Conservation (phyloP, 2,797 vertebrate species). For the Anguilla megastoma region DNA sequence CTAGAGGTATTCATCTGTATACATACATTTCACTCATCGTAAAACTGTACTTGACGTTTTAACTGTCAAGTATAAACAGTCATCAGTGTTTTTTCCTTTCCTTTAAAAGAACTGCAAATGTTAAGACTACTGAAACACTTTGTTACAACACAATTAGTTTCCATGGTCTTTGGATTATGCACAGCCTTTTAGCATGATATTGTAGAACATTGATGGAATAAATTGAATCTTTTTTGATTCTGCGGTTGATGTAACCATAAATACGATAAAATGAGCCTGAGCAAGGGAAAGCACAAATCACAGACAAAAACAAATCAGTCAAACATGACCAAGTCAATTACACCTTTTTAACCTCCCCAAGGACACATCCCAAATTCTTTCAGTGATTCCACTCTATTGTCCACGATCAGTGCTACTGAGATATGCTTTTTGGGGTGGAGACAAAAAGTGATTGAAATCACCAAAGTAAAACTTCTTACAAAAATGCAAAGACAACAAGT, state of each 20-base stretch:
- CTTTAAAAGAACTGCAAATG: background rate
- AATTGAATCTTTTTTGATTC: background rate
- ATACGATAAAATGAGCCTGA: background rate
- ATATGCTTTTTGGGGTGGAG: background rate
- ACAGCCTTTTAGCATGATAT: background rate
- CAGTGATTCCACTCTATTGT: background rate
- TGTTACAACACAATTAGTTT: conserved; percentile 7
- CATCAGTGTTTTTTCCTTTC: background rate
- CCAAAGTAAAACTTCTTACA: background rate
- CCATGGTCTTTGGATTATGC: background rate
- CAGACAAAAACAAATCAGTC: background rate
- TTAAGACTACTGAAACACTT: conserved; percentile 3
- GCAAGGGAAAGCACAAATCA: background rate
- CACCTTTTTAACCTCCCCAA: background rate
- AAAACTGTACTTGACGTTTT: background rate
- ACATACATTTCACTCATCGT: background rate
- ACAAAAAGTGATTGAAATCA: background rate
- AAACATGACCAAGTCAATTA: background rate
- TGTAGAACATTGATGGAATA: background rate
- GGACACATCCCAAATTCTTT: background rate
- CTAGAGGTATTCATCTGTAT: background rate
- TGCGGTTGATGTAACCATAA: too few relatives aligned
- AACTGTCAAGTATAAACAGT: background rate
- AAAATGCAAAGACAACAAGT: background rate
- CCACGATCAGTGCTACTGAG: background rate